Conservation (phyloP, 2,888 invertebrate species). For the Cephalotes varians region DNA sequence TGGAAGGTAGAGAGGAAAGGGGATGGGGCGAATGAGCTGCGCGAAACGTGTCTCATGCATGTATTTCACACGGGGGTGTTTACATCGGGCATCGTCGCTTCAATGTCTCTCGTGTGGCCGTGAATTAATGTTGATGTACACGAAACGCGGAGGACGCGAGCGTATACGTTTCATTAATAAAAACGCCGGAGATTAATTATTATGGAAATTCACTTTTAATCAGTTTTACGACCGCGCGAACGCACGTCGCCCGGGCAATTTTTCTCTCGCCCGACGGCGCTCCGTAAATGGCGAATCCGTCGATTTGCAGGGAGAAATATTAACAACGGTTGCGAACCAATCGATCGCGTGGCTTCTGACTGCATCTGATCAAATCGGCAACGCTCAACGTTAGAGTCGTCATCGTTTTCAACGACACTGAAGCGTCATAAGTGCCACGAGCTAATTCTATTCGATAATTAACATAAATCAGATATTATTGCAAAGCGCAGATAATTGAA, state of each 20-base stretch:
- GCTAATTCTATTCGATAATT: conserved; percentile 38
- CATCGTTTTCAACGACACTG: neutral
- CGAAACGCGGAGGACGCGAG: neutral
- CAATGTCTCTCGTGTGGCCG: conserved; percentile 35
- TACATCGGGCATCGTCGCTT: conserved; percentile 48
- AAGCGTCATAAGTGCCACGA: neutral
- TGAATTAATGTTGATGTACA: conserved; percentile 48
- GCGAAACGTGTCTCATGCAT: conserved; percentile 51
- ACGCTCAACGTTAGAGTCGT: neutral
- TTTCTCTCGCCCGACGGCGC: conserved; percentile 22
- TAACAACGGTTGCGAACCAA: neutral
- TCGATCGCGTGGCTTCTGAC: conserved; percentile 7
- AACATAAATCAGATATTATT: conserved; percentile 42
- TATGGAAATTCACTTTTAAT: conserved; percentile 52
- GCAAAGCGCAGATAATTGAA: conserved; percentile 47
- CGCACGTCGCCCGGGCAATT: conserved; percentile 8
- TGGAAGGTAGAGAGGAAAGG: neutral
- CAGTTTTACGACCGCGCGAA: conserved; percentile 30
- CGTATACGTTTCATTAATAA: conserved; percentile 48
- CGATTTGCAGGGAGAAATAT: conserved; percentile 1
- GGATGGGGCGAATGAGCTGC: conserved; percentile 24
- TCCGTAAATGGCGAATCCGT: neutral
- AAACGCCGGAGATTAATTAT: conserved; percentile 50
- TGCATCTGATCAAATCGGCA: neutral
- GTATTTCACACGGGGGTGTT: conserved; percentile 57